These are phyloP conservation scores for Pangasius krempfi DNA, from an alignment of 2,797 vertebrate genomes.

Conservation along the genomic window DNA sequence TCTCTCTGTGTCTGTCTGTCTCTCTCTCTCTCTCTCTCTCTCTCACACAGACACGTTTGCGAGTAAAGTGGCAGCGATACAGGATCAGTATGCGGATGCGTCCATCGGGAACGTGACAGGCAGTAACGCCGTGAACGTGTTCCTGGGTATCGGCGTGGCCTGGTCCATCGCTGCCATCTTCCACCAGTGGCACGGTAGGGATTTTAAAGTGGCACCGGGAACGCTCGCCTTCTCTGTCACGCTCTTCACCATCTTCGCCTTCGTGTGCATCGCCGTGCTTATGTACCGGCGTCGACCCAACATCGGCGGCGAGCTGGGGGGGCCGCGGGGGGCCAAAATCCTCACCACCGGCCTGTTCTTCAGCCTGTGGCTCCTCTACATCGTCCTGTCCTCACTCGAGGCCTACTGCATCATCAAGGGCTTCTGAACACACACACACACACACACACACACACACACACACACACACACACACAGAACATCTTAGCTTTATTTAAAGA, in stretches of 20 bases:
- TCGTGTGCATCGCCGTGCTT: constrained; percentile 90
- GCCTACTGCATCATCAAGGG: constrained; percentile 92
- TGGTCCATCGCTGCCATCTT: constrained; percentile 97
- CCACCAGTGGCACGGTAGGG: constrained; percentile 78
- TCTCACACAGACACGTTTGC: constrained; percentile 88
- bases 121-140: constrained; percentile 96
- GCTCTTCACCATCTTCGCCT: constrained; percentile 97
- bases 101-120: constrained; percentile 98
- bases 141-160: constrained; percentile 94
- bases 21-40: neutral
- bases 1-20: neutral
- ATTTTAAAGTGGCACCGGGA: constrained; percentile 87
- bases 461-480: neutral
- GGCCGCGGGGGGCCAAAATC: constrained; percentile 88
- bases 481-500: neutral
- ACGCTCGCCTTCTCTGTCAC: constrained; percentile 96
- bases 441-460: neutral
- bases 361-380: constrained; percentile 96
- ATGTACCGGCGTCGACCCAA: constrained; percentile 90
- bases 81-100: constrained; percentile 95
- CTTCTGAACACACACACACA: constrained; percentile 63
- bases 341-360: constrained; percentile 88
- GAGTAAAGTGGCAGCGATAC: constrained; percentile 91
- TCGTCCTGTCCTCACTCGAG: constrained; percentile 94
- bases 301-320: constrained; percentile 95